Base-by-base conservation (phyloP, 2,888 invertebrate species). In the Saturnia pavonia region DNA sequence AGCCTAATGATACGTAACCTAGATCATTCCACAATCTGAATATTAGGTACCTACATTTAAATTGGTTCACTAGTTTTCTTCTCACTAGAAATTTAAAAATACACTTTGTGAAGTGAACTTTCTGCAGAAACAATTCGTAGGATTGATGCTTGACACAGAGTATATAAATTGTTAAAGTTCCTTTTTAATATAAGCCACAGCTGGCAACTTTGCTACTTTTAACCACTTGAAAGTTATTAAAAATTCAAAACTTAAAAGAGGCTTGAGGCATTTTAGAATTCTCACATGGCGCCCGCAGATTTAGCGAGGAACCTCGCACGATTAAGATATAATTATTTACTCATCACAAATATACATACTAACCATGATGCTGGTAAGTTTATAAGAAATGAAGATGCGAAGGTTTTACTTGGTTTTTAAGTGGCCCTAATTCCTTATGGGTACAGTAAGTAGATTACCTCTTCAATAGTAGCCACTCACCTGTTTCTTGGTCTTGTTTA, bases 161-260 rank as follows among this genome's bases (percentile, higher is more conserved):
- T 63, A 27, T 34, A 27, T 63, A 63, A 27, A 34, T 25, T 63
- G 16, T 25, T 63, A 54, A 68, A 40, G 0, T 60, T 42, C 25
- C 57, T n/a, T 27, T 45, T 45, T 34, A 68, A 42, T 68, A 25
- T 27, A 42, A 19, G 16, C 43, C 19, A 8, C 45, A 63, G 43
- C 43, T 27, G 63, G 69, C 19, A 16, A 22, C 54, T 40, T 19
- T 60, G 43, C 27, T 63, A 27, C 43, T 60, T 54, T 69, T 65
- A 68, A 40, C 71, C 42, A 68, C 68, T 69, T 51, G 19, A 68
- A 69, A 68, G 63, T 65, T 68, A 69, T 71, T 65, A 66, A 66
- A 51, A 66, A 66, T 70, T 70, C 70, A 70, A 48, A 27, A 25
- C 48, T 51, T 48, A 19, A 45, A 66, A 60, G 66, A 66, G 66